Conservation (phyloP, 2,113 vertebrate species). For the Murina feae region DNA sequence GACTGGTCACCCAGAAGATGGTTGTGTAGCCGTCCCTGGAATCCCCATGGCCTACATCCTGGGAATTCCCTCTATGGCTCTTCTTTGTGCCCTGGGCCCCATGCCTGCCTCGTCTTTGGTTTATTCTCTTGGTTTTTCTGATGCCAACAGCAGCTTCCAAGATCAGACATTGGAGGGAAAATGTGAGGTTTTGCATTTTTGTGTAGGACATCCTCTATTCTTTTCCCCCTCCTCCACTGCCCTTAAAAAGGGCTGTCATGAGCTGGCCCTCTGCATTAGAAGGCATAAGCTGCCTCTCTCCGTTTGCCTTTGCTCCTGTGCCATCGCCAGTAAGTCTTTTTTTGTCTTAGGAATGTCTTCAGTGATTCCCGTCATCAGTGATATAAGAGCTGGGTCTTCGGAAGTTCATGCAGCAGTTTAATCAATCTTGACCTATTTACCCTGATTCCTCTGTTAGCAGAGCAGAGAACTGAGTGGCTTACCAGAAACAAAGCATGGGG, state of each 20-base stretch:
- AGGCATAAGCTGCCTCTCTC: neutral
- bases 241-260: neutral
- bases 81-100: neutral
- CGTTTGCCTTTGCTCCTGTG: neutral
- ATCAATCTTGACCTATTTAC: conserved; percentile 1
- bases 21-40: neutral
- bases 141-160: neutral
- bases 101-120: neutral
- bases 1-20: neutral
- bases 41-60: neutral
- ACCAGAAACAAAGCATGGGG: neutral
- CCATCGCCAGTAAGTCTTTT: neutral
- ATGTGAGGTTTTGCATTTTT: neutral
- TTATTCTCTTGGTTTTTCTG: neutral
- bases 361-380: neutral
- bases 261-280: neutral
- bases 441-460: neutral
- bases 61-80: neutral
- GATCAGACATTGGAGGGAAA: neutral
- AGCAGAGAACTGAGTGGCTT: neutral
- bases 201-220: neutral
- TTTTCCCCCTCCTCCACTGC: neutral
- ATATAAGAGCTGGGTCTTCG: neutral
- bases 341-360: neutral
- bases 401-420: neutral